Evolutionary conservation across 2,113 vertebrate genomes (phyloP).

Genomic region (Psilopsiagon aymara): DNA sequence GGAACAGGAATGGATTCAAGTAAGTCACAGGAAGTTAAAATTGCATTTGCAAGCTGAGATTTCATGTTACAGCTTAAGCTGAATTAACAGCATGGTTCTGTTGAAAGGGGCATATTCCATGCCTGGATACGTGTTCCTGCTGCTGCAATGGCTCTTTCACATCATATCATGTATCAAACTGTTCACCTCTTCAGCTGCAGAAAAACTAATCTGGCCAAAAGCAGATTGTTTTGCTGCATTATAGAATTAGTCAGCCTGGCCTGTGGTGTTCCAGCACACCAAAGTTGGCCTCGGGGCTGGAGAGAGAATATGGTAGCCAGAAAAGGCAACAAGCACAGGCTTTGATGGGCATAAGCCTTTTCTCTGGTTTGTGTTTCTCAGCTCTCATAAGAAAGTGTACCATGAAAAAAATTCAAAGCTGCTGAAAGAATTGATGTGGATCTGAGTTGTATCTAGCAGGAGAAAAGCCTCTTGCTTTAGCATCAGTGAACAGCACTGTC

Average conservation of each 20-base stretch:
- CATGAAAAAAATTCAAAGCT: neutral
- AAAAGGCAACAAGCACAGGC: neutral
- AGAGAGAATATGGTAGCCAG: neutral
- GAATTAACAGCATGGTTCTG: neutral
- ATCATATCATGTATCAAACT: neutral
- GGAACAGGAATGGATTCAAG: constrained; percentile 96
- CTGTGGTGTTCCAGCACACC: neutral
- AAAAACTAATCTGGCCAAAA: neutral
- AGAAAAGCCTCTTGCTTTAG: neutral
- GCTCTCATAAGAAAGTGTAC: neutral
- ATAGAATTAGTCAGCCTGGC: neutral
- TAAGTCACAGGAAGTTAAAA: constrained; percentile 74
- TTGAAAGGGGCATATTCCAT: neutral
- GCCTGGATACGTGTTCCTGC: neutral
- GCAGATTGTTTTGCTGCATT: neutral
- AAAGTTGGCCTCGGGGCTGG: neutral
- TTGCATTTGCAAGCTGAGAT: neutral
- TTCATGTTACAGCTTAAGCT: neutral
- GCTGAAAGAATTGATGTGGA: neutral
- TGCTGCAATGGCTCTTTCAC: neutral
- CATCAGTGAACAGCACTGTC: neutral
- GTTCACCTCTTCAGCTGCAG: neutral
- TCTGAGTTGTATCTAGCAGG: neutral
- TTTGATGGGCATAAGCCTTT: neutral
- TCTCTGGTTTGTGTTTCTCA: neutral